Conservation (phyloP, 2,888 invertebrate species). For the Lordiphosa fenestrarum region DNA sequence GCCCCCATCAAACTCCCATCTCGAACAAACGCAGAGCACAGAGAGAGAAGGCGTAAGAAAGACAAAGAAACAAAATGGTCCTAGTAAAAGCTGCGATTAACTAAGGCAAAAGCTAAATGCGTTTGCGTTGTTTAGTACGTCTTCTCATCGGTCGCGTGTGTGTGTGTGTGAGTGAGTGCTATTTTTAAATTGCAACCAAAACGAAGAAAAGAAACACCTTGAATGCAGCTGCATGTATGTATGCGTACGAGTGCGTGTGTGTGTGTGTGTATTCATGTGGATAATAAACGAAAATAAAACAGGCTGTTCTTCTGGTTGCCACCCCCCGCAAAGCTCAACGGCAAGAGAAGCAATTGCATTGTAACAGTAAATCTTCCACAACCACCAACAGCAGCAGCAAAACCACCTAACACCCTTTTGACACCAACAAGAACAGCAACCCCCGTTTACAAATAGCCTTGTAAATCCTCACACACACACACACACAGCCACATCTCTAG, state of each 20-base stretch:
- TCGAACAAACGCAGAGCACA: too few species aligned
- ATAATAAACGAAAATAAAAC: slow-evolving; percentile 58
- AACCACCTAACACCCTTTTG: slow-evolving; percentile 32
- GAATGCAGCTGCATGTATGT: slow-evolving; percentile 26
- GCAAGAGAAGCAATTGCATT: slow-evolving; percentile 45
- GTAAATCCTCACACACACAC: slow-evolving; percentile 37
- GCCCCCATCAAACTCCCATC: too few species aligned
- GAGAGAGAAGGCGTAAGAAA: slow-evolving; percentile 7
- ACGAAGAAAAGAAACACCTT: slow-evolving; percentile 22
- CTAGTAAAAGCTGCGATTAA: background rate
- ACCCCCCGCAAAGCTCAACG: slow-evolving; percentile 33
- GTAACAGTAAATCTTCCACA: slow-evolving; percentile 31
- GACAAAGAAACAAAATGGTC: slow-evolving; percentile 13
- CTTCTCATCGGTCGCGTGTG: slow-evolving; percentile 8
- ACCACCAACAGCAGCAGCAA: slow-evolving; percentile 14
- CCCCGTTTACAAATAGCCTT: slow-evolving; percentile 52
- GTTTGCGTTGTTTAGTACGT: background rate
- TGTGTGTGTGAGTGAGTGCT: slow-evolving; percentile 10
- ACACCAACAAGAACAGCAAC: slow-evolving; percentile 38
- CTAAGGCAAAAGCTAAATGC: background rate
- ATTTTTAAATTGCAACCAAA: slow-evolving; percentile 30
- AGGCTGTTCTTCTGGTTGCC: slow-evolving; percentile 19
- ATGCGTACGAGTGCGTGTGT: slow-evolving; percentile 17
- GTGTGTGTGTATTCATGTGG: slow-evolving; percentile 37
- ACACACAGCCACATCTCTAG: slow-evolving; percentile 5